Conservation (phyloP, 1,140 invertebrate species). For the Drosophila prosaltans region DNA sequence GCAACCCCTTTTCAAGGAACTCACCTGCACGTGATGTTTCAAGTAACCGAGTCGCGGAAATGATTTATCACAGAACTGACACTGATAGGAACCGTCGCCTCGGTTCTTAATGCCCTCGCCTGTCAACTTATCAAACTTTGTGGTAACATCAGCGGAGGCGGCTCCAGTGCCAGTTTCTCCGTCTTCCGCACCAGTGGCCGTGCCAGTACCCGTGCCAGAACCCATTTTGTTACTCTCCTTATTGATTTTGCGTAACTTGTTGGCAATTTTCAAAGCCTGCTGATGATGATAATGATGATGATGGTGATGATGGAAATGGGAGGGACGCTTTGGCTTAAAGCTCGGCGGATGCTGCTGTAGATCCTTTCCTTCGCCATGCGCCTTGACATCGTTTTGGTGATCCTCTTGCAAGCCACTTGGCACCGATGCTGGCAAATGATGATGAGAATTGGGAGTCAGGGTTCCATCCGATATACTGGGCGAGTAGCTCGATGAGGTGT, state of each 20-base stretch:
- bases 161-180: slow-evolving; percentile 33
- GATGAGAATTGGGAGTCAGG: slow-evolving; percentile 74
- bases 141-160: slow-evolving; percentile 14
- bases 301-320: slow-evolving; percentile 66
- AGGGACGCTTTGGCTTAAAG: slow-evolving; percentile 46
- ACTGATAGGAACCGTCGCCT: slow-evolving; percentile 89
- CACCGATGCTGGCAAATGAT: slow-evolving; percentile 30
- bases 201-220: slow-evolving; percentile 23
- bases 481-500: slow-evolving; percentile 82
- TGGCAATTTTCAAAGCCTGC: slow-evolving; percentile 75
- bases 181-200: neutral
- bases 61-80: slow-evolving; percentile 95
- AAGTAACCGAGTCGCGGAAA: slow-evolving; percentile 93
- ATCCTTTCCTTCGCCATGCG: slow-evolving; percentile 42
- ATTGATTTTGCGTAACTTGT: slow-evolving; percentile 82
- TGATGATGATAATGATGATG: slow-evolving; percentile 77
- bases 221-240: slow-evolving; percentile 65
- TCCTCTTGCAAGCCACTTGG: slow-evolving; percentile 28
- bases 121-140: slow-evolving; percentile 83
- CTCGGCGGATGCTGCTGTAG: slow-evolving; percentile 4
- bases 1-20: slow-evolving; percentile 38
- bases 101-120: slow-evolving; percentile 77
- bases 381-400: slow-evolving; percentile 35
- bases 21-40: slow-evolving; percentile 97
- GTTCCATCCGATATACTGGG: slow-evolving; percentile 82